Percentiles rank a stretch among this genome's conserved stretches.
Evolutionary conservation across 1,140 invertebrate species (phyloP).

Genomic region (Tetramorium simillimum): DNA sequence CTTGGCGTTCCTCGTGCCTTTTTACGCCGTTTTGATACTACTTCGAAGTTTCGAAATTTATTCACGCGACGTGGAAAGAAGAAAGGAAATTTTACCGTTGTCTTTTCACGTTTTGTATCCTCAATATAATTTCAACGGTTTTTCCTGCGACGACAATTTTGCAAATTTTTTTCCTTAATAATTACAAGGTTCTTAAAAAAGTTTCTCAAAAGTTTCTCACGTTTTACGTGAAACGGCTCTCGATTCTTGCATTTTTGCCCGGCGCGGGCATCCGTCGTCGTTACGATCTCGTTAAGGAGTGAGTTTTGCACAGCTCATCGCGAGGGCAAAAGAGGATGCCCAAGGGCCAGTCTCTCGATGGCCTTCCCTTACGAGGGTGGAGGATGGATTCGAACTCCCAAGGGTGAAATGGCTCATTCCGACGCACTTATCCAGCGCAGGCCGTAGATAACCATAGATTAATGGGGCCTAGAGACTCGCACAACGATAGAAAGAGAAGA

Average conservation of each 20-base stretch:
- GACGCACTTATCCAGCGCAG: constrained; percentile 82
- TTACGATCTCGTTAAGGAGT: constrained; percentile 78
- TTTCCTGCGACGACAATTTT: background rate
- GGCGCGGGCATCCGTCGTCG: constrained; percentile 49
- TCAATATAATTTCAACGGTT: background rate
- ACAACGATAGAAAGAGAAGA: constrained; percentile 62
- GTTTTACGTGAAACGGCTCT: background rate
- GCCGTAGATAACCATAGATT: constrained; percentile 85
- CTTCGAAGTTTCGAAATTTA: constrained; percentile 46
- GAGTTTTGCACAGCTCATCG: constrained; percentile 81
- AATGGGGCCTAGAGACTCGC: constrained; percentile 81
- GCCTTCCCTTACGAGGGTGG: constrained; percentile 73
- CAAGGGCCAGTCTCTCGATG: constrained; percentile 79
- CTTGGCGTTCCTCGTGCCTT: constrained; percentile 24
- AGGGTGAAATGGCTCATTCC: constrained; percentile 85
- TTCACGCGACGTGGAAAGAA: background rate
- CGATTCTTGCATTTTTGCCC: constrained; percentile 19
- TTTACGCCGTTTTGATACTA: constrained; percentile 32
- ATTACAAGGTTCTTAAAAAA: background rate
- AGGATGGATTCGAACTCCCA: constrained; percentile 82
- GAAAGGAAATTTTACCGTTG: background rate
- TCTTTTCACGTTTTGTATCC: background rate
- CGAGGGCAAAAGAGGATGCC: constrained; percentile 77
- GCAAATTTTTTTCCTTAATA: background rate
- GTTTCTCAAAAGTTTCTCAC: background rate